phyloP scores from a whole-genome alignment of 2,113 vertebrate species.

The Zapornia atra region DNA sequence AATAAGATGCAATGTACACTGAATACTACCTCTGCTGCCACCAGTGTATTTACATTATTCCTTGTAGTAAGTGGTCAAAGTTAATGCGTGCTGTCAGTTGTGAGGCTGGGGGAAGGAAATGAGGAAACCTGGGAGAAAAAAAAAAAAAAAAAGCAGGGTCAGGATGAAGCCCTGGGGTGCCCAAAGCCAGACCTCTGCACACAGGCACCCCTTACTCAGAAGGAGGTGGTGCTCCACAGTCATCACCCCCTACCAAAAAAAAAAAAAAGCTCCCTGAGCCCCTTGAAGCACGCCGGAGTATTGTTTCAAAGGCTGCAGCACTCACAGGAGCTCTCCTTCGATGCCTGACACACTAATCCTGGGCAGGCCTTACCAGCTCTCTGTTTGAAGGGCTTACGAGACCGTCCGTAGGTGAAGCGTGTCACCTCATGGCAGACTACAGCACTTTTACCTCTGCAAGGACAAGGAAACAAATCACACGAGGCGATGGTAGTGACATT shows the following conservation, averaged over 20 bases:
- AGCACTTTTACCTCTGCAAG: conserved; percentile 45
- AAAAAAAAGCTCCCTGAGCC: neutral
- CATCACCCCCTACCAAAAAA: accelerated
- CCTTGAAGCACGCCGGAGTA: neutral
- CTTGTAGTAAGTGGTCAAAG: neutral
- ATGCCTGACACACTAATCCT: neutral
- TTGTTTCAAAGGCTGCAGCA: neutral
- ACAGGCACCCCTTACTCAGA: neutral
- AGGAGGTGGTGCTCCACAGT: neutral
- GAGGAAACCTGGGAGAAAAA: neutral
- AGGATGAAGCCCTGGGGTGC: neutral
- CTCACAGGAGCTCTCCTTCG: neutral
- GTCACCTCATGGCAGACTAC: conserved; percentile 43
- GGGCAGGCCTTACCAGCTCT: neutral
- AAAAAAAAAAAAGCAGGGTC: neutral
- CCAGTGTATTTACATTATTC: neutral
- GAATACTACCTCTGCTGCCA: neutral
- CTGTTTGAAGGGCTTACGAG: neutral
- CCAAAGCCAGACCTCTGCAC: neutral
- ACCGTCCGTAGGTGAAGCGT: neutral
- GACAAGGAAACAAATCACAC: neutral
- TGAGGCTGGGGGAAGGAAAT: neutral
- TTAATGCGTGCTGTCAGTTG: neutral
- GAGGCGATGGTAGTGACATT: neutral
- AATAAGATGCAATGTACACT: neutral